Base-by-base conservation (phyloP, 2,888 invertebrate species). In the Oscheius sp. region DNA sequence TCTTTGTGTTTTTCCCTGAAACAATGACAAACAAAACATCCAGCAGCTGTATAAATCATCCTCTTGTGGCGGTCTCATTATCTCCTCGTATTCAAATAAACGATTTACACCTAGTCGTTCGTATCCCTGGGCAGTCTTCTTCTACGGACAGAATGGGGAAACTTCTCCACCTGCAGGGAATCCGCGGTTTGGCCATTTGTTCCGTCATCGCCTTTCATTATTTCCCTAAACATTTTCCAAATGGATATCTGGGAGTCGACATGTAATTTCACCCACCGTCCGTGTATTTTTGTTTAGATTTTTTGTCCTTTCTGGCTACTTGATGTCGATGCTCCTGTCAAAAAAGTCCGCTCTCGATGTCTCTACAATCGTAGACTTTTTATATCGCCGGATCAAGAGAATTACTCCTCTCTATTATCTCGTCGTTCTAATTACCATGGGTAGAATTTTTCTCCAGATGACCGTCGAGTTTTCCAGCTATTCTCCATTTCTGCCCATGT, bases 231-330 rank as follows among this genome's bases (percentile, higher is more conserved):
- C 35, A 21, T 1, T 68, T 68, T n/a, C 41, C 68, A 25, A 21
- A 52, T 1, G 68, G 68, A 9, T 68, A 52, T 27, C 18, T 68
- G 0, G 68, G 68, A 49, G 68, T 68, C 18, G 68, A 68, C 25
- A 45, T 66, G 66, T 66, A 46, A 16, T 16, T 49, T 49, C n/a
- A n/a, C n/a, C n/a, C n/a, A n/a, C n/a, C n/a, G n/a, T n/a, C n/a
- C n/a, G 23, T n/a, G 3, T 18, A 46, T 9, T 18, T 21, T 27
- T 61, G 13, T 16, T 35, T 18, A 68, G 52, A 52, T 68, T 68
- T 18, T 68, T 68, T 27, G 52, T 68, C 21, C 52, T 68, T n/a
- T 53, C 53, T 1, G 53, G 68, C 6, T 68, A 35, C 35, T 52
- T 68, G 1, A 68, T 68, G 68, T 6, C 52, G 0, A 29, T 52